Evolutionary conservation across 2,888 invertebrate genomes (phyloP).

Genomic region (Brachyopa scutellaris): DNA sequence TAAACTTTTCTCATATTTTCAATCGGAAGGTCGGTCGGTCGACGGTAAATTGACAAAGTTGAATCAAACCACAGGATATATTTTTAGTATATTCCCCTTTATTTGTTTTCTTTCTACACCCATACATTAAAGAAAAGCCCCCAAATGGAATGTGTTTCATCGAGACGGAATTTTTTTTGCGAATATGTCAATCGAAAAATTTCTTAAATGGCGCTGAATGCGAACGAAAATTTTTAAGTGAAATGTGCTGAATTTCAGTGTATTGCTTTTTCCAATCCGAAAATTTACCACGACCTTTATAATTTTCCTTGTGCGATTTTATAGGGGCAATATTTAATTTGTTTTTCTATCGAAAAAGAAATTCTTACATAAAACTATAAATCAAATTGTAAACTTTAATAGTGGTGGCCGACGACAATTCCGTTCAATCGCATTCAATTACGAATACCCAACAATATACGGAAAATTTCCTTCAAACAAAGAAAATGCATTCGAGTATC

Average conservation of each 20-base stretch:
- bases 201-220: constrained; percentile 61
- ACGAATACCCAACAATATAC: neutral
- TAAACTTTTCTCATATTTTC: neutral
- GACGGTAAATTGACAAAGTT: constrained; percentile 21
- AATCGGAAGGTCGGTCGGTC: constrained; percentile 36
- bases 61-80: constrained; percentile 12
- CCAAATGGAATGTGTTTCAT: constrained; percentile 25
- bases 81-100: constrained; percentile 10
- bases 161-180: constrained; percentile 31
- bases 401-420: constrained; percentile 22
- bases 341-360: too few species aligned
- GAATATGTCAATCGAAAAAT: constrained; percentile 58
- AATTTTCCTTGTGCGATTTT: constrained; percentile 44
- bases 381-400: neutral
- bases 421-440: constrained; percentile 37
- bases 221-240: constrained; percentile 55
- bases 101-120: constrained; percentile 5
- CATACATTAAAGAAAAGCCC: constrained; percentile 5
- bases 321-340: too few species aligned
- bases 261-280: constrained; percentile 49
- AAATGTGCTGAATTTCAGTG: constrained; percentile 67
- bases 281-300: constrained; percentile 57
- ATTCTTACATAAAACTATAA: constrained; percentile 52
- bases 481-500: constrained; percentile 58
- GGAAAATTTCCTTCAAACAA: constrained; percentile 57